A percentile compares a stretch with the other conserved stretches of the same genome.
phyloP scores from a whole-genome alignment of 2,888 invertebrate species.

The Epinotia nisella region DNA sequence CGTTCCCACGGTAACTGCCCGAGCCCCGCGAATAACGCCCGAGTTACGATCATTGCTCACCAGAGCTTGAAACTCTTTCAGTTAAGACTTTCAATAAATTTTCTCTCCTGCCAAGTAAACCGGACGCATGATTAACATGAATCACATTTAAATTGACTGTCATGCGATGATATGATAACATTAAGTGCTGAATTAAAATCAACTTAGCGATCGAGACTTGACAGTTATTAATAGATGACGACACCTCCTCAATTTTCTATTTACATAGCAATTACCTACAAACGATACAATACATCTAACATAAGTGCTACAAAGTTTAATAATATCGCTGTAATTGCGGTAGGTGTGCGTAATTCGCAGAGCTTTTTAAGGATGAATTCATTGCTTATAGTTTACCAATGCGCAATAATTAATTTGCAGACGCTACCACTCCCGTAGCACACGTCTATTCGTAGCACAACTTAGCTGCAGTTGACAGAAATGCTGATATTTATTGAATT shows the following conservation, averaged over 20 bases:
- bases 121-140: constrained; percentile 36
- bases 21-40: constrained; percentile 59
- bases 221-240: constrained; percentile 15
- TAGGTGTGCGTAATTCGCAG: not conserved
- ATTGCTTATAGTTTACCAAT: not conserved
- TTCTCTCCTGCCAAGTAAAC: constrained; percentile 24
- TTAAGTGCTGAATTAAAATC: constrained; percentile 32
- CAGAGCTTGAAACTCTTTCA: constrained; percentile 63
- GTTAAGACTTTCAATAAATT: constrained; percentile 44
- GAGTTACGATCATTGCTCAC: constrained; percentile 68
- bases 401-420: not conserved
- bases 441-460: constrained; percentile 7
- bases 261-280: not conserved
- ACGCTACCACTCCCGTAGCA: not conserved
- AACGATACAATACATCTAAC: too few relatives aligned
- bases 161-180: constrained; percentile 24
- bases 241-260: not conserved
- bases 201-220: constrained; percentile 23
- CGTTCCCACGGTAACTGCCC: constrained; percentile 75
- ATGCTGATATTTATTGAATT: constrained; percentile 63
- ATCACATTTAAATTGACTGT: constrained; percentile 32
- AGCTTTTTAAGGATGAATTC: not conserved
- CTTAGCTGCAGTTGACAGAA: constrained; percentile 57
- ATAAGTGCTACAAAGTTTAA: too few relatives aligned
- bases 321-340: too few relatives aligned